These are phyloP conservation scores for Tethea ocularis DNA, from an alignment of 2,888 invertebrate species.

Conservation along the genomic window DNA sequence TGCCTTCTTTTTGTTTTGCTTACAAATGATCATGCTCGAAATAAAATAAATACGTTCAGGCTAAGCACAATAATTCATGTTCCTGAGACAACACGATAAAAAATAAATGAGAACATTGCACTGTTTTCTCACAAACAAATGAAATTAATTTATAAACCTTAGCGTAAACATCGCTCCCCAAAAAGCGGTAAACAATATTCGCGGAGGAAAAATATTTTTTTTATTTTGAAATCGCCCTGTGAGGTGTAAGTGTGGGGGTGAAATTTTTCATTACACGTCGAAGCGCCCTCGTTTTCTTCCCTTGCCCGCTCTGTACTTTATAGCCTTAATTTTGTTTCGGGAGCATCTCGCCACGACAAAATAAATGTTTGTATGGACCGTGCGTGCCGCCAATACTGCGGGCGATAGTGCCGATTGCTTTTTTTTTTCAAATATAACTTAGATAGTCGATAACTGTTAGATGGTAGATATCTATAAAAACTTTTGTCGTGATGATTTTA, in stretches of 20 bases:
- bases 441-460: not conserved
- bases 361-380: conserved; percentile 67
- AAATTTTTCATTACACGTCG: conserved; percentile 64
- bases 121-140: conserved; percentile 4
- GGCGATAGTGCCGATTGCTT: conserved; percentile 11
- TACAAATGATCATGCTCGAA: not conserved
- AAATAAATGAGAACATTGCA: conserved; percentile 4
- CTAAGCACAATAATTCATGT: not conserved
- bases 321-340: conserved; percentile 70
- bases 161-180: not conserved
- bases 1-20: too few relatives aligned
- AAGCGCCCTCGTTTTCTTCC: conserved; percentile 52
- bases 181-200: not conserved
- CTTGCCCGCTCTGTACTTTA: conserved; percentile 57
- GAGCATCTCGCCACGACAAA: conserved; percentile 55
- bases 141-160: conserved; percentile 6
- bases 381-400: conserved; percentile 40
- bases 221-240: conserved; percentile 43
- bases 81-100: conserved; percentile 5
- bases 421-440: not conserved
- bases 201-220: conserved; percentile 33
- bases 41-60: not conserved
- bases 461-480: not conserved
- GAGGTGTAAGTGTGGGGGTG: conserved; percentile 51
- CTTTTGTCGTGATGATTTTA: too few relatives aligned